Percentiles rank a stretch among this genome's conserved stretches.
Conservation (phyloP, 2,113 vertebrate genomes). For the Alethe diademata region DNA sequence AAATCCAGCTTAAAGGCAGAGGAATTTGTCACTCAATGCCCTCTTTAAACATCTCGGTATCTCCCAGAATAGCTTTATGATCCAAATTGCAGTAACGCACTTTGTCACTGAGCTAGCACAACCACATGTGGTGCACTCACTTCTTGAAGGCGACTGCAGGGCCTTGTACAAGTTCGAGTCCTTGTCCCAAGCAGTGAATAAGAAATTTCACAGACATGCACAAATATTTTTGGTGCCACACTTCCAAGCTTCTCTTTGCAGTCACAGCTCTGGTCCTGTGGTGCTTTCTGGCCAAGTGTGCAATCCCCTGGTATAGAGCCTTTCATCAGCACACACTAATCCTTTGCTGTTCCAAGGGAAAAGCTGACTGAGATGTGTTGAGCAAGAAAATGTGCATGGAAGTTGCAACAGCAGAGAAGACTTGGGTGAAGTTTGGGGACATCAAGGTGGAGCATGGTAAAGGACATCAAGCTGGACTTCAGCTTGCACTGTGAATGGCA, state of each 20-base stretch:
- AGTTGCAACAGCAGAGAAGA: background rate
- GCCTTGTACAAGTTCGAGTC: background rate
- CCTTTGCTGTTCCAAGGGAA: background rate
- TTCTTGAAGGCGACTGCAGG: background rate
- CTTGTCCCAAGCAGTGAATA: background rate
- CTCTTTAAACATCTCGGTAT: background rate
- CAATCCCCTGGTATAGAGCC: background rate
- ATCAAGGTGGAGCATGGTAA: background rate
- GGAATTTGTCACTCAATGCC: background rate
- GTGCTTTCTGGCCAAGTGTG: background rate
- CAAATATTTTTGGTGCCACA: background rate
- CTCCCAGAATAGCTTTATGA: background rate
- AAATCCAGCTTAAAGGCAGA: background rate
- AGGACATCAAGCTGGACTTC: background rate
- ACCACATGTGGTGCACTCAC: rapidly evolving
- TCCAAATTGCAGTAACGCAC: background rate
- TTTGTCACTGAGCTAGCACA: background rate
- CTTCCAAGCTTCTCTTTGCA: background rate
- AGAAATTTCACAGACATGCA: background rate
- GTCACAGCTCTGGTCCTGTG: background rate
- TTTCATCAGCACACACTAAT: background rate
- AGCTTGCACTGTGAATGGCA: background rate
- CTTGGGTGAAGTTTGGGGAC: background rate
- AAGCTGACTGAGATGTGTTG: rapidly evolving
- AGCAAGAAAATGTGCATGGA: background rate